Evolutionary conservation across 2,113 vertebrate species (phyloP), one percentile per base, ranked within the genome.

Genomic region (Pycnonotus jocosus): DNA sequence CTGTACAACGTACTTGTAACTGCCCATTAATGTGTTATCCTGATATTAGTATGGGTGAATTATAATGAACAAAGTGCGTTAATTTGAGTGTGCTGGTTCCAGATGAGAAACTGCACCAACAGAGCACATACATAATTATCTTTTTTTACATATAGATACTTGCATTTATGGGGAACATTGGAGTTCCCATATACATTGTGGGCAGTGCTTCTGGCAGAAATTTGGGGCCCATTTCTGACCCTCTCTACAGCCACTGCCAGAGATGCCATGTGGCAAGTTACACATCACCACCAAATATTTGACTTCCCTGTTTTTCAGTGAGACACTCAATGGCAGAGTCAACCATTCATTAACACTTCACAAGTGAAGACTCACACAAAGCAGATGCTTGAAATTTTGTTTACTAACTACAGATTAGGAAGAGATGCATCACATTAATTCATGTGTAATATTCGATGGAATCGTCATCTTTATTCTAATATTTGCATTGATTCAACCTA

Each of bases 1-100:
- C 93, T 68, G 44, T 30, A 40, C 79, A 86, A 42, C 6, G 30
- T 77, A 83, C 86, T 97, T 96, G 86, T 54, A 96, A 72, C 38
- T 86, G 61, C 37, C 44, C 47, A 68, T 83, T 89, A 84, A 38
- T 50, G 15, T 45, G n/a, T 86, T 96, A 90, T 74, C 37, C 81
- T 80, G 88, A 90, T 61, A 66, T 77, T 74, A 86, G 27, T 30
- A 85, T 78, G 57, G 62, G 48, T 60, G 91, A 95, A 90, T 85
- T 80, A 74, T 40, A 91, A 90, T 19, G 38, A 95, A 54, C 33
- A n/a, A n/a, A 89, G 79, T 40, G 12, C 15, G 5, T 64, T 70
- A 60, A 86, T 91, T 89, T 28, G 14, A 65, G 28, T 68, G 47
- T 54, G 25, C 12, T 58, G 10, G 11, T 45, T 94, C 65, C 24